These are phyloP conservation scores for Proterorhinus semilunaris DNA, from an alignment of 2,113 vertebrate species.

Conservation along the genomic window DNA sequence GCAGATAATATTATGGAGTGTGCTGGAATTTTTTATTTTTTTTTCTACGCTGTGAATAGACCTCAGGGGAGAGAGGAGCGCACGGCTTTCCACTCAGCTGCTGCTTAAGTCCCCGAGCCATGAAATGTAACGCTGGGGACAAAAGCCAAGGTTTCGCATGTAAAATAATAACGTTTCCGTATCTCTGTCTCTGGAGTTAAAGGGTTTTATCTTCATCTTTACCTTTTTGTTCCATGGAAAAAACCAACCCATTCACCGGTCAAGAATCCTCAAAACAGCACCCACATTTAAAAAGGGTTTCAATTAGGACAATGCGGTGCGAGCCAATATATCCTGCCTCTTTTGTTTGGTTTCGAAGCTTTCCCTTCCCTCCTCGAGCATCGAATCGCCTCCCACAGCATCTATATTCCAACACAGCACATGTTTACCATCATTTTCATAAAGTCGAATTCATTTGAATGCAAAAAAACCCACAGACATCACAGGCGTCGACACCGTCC, in stretches of 20 bases:
- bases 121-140: background rate
- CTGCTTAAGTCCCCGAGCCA: slow-evolving; percentile 16
- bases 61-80: slow-evolving; percentile 13
- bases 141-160: background rate
- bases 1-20: slow-evolving; percentile 36
- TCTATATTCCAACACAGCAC: background rate
- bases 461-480: background rate
- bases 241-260: too few relatives aligned
- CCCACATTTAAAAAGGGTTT: background rate
- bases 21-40: slow-evolving; percentile 30
- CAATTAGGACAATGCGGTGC: background rate
- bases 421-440: slow-evolving; percentile 2
- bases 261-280: too few relatives aligned
- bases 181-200: background rate
- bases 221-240: too few relatives aligned
- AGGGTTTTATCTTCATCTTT: too few relatives aligned
- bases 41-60: slow-evolving; percentile 12
- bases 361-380: background rate
- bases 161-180: background rate
- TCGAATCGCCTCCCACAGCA: background rate
- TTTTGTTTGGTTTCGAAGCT: background rate
- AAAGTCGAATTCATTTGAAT: slow-evolving; percentile 5
- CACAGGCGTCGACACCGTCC: background rate
- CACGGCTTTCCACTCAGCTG: slow-evolving; percentile 20
- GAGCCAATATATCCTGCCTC: too few relatives aligned